Evolutionary conservation across 2,113 vertebrate genomes (phyloP), one percentile per base, ranked within the genome.

Genomic region (Spermophilus dauricus): DNA sequence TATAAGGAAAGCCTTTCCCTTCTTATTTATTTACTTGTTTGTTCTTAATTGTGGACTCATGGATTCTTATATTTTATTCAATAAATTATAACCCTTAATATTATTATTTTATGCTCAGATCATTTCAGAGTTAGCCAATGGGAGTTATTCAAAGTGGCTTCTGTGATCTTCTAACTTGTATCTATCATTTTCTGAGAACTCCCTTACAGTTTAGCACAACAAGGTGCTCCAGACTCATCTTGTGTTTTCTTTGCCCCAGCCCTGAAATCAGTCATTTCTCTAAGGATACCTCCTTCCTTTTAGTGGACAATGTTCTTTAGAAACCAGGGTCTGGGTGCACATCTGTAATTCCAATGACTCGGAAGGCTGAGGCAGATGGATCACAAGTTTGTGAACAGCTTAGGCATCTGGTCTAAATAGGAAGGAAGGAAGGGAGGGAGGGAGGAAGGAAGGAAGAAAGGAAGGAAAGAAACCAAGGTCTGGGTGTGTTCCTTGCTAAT

Each of bases 11-110:
- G 42, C 69, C 65, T 89, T 90, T 90, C 72, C 26, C 56, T 72
- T 81, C 26, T 89, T 53, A 70, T 87, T 86, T 83, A 87, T 87
- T 76, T 94, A 18, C 18, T 75, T 87, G 37, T 34, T 94, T 70
- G 45, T 86, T 96, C 81, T 89, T 91, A 70, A 87, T 24, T 72
- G n/a, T 78, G 14, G 51, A 95, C 37, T 91, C 51, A 48, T 42
- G 70, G 34, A 94, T 51, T 86, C 58, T 87, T 82, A 39, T 16
- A 39, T 16, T 75, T 65, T 83, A 56, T 88, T 91, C 51, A 83
- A 16, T 83, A 75, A 90, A 65, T 80, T 87, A 32, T 77, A 91
- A 87, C 20, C 5, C 18, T 82, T 56, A 65, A 48, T 84, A 53
- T 45, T n/a, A 42, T 51, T 89, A 86, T 86, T 76, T 92, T 70